Conservation (phyloP, 2,888 invertebrate species). For the Lasioglossum morio region DNA sequence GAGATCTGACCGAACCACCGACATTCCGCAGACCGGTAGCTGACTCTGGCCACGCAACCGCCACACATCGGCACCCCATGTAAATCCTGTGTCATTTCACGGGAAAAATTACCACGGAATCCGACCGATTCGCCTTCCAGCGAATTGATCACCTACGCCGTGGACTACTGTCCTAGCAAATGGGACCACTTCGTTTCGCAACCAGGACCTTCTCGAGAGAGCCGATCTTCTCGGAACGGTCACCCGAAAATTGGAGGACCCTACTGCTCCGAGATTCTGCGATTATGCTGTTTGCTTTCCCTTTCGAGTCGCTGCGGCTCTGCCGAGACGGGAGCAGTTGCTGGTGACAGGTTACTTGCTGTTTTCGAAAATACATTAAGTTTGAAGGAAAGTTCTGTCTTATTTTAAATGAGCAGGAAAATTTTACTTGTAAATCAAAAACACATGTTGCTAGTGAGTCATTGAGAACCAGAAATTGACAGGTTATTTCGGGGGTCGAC, state of each 20-base stretch:
- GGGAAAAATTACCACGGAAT: conserved; percentile 20
- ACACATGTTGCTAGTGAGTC: too few relatives aligned
- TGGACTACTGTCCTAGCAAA: not conserved
- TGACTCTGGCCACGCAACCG: conserved; percentile 32
- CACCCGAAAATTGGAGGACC: not conserved
- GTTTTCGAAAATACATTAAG: too few relatives aligned
- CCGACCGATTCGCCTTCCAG: not conserved
- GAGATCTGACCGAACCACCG: conserved; percentile 47
- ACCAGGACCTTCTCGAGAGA: not conserved
- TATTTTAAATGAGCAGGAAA: too few relatives aligned
- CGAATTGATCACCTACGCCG: not conserved
- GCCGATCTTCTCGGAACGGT: not conserved
- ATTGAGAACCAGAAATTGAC: too few relatives aligned
- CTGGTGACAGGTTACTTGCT: too few relatives aligned
- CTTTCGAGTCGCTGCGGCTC: too few relatives aligned
- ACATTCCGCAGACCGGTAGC: conserved; percentile 52
- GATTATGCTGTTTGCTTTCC: too few relatives aligned
- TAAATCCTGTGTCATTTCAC: conserved; percentile 49
- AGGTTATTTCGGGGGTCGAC: too few relatives aligned
- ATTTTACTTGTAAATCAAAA: too few relatives aligned
- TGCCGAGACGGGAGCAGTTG: too few relatives aligned
- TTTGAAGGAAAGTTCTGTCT: too few relatives aligned
- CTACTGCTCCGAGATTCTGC: too few relatives aligned
- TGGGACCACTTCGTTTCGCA: not conserved
- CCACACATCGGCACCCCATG: not conserved